These are phyloP conservation scores for Sylvia borin DNA, from an alignment of 2,797 vertebrate species.

Conservation along the genomic window DNA sequence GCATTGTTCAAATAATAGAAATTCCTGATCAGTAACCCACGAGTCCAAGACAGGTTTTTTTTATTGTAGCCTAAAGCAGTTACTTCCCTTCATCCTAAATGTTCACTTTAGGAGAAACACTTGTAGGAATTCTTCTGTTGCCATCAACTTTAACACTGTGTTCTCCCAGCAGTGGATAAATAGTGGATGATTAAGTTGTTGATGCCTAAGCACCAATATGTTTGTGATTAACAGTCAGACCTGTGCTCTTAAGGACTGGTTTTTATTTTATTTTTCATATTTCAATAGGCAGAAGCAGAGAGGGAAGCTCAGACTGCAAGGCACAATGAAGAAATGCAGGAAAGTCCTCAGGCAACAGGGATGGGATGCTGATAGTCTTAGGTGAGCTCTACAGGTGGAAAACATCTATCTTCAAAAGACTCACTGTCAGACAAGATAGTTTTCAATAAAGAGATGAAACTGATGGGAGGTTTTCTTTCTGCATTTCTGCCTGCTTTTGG, in stretches of 20 bases:
- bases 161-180: constrained; percentile 19
- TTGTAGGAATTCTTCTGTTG: constrained; percentile 44
- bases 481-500: constrained; percentile 42
- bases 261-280: constrained; percentile 21
- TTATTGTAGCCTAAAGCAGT: background rate
- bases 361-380: constrained; percentile 37
- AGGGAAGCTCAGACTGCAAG: background rate
- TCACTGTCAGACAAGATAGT: constrained; percentile 54
- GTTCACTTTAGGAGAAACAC: constrained; percentile 19
- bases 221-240: constrained; percentile 38
- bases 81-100: constrained; percentile 1
- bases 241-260: background rate
- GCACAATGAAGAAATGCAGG: background rate
- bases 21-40: constrained; percentile 5
- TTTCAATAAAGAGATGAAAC: constrained; percentile 65
- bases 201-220: background rate
- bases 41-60: background rate
- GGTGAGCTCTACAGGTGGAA: constrained; percentile 53
- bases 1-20: constrained; percentile 36
- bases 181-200: constrained; percentile 38
- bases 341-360: constrained; percentile 42
- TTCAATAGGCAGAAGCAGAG: constrained; percentile 19
- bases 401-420: constrained; percentile 57
- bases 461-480: constrained; percentile 39
- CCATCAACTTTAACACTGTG: constrained; percentile 6